These are phyloP conservation scores for Coronaproctus castanopsis DNA, from an alignment of 2,888 invertebrate genomes.

Conservation along the genomic window DNA sequence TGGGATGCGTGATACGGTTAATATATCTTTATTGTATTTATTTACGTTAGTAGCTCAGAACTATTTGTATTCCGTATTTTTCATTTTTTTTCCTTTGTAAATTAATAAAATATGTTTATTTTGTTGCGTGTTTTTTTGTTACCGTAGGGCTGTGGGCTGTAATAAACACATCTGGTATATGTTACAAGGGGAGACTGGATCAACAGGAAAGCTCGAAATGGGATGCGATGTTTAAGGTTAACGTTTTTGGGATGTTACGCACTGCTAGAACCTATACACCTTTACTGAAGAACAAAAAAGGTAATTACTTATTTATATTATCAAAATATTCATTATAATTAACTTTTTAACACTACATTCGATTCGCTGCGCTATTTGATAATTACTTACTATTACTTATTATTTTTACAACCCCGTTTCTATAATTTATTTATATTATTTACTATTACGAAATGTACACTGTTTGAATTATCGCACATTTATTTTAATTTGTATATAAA, in stretches of 20 bases:
- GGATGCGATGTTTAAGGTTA: conserved; percentile 46
- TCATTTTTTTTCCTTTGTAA: too few relatives aligned
- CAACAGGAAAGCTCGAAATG: conserved; percentile 46
- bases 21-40: too few relatives aligned
- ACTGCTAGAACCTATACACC: conserved; percentile 56
- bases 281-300: conserved; percentile 36
- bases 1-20: too few relatives aligned
- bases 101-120: too few relatives aligned
- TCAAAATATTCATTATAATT: background rate
- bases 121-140: too few relatives aligned
- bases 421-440: too few relatives aligned
- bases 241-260: conserved; percentile 49
- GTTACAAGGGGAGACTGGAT: conserved; percentile 46
- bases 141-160: conserved; percentile 55
- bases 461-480: too few relatives aligned
- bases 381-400: background rate
- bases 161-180: conserved; percentile 59
- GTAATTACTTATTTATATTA: conserved; percentile 21
- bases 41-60: too few relatives aligned
- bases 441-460: too few relatives aligned
- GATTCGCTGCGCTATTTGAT: background rate
- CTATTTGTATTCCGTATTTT: too few relatives aligned
- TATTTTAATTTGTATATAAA: too few relatives aligned
- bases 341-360: background rate
- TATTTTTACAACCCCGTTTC: too few relatives aligned